A percentile compares a stretch with the other conserved stretches of the same genome.
These are phyloP conservation scores for Hedychridium roseum DNA, from an alignment of 2,888 invertebrate genomes.

Conservation along the genomic window DNA sequence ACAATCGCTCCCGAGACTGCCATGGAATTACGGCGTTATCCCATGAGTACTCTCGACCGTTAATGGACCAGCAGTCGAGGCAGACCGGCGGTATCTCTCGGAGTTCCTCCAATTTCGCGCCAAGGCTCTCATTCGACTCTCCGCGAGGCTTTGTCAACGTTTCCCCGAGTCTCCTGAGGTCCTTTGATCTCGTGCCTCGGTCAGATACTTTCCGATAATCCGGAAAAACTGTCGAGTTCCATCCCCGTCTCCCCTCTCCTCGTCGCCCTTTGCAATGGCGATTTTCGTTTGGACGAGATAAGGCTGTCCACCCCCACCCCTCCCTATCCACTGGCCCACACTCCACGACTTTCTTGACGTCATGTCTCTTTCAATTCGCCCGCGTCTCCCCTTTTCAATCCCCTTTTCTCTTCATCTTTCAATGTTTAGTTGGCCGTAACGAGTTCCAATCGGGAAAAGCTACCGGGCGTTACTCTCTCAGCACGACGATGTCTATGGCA, in stretches of 20 bases:
- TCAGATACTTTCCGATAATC: conserved; percentile 14
- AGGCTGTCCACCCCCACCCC: conserved; percentile 9
- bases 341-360: conserved; percentile 5
- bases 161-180: background rate
- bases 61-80: conserved; percentile 6
- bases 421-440: conserved; percentile 8
- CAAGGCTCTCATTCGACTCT: background rate
- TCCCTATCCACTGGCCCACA: conserved; percentile 3
- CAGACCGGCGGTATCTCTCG: background rate
- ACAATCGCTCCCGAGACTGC: too few relatives aligned
- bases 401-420: conserved; percentile 1
- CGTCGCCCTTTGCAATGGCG: background rate
- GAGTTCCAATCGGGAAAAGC: conserved; percentile 4
- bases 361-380: conserved; percentile 12
- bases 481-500: too few relatives aligned
- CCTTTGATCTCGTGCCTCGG: conserved; percentile 10
- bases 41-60: conserved; percentile 6
- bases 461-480: too few relatives aligned
- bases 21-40: background rate
- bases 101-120: background rate
- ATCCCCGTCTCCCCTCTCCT: background rate
- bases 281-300: conserved; percentile 11
- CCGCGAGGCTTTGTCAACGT: background rate
- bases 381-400: conserved; percentile 6
- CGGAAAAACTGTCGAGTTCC: conserved; percentile 12